phyloP scores from a whole-genome alignment of 2,888 invertebrate species.

The Limenitis camilla region DNA sequence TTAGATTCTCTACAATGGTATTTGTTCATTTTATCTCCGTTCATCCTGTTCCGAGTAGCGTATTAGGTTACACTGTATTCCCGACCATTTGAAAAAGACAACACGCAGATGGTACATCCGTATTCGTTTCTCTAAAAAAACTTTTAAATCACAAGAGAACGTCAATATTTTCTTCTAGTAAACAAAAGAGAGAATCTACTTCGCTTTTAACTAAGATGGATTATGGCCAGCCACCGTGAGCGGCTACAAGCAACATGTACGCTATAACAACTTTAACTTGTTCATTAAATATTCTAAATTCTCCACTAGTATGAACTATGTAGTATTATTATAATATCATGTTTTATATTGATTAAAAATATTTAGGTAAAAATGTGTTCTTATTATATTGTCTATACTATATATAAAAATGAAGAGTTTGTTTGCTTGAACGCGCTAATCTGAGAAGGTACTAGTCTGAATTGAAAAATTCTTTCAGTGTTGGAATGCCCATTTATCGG shows the following conservation, averaged over 20 bases:
- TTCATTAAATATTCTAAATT: neutral
- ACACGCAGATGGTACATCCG: conserved; percentile 65
- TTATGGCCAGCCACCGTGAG: conserved; percentile 45
- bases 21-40: conserved; percentile 49
- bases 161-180: conserved; percentile 67
- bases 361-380: too few relatives aligned
- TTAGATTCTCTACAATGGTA: conserved; percentile 49
- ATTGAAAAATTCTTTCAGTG: too few relatives aligned
- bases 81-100: conserved; percentile 65
- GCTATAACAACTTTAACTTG: conserved; percentile 6
- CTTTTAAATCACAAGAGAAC: conserved; percentile 66
- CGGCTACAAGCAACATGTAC: conserved; percentile 1
- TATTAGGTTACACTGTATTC: conserved; percentile 59
- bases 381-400: too few relatives aligned
- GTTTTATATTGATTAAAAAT: too few relatives aligned
- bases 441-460: too few relatives aligned
- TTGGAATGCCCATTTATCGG: too few relatives aligned
- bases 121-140: conserved; percentile 70
- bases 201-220: conserved; percentile 60
- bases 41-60: conserved; percentile 40
- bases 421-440: too few relatives aligned
- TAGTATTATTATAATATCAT: too few relatives aligned
- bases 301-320: too few relatives aligned
- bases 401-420: too few relatives aligned
- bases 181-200: conserved; percentile 52